Evolutionary conservation across 2,113 vertebrate genomes (phyloP), one percentile per base, ranked within the genome.

Genomic region (Ploceus nigricollis): DNA sequence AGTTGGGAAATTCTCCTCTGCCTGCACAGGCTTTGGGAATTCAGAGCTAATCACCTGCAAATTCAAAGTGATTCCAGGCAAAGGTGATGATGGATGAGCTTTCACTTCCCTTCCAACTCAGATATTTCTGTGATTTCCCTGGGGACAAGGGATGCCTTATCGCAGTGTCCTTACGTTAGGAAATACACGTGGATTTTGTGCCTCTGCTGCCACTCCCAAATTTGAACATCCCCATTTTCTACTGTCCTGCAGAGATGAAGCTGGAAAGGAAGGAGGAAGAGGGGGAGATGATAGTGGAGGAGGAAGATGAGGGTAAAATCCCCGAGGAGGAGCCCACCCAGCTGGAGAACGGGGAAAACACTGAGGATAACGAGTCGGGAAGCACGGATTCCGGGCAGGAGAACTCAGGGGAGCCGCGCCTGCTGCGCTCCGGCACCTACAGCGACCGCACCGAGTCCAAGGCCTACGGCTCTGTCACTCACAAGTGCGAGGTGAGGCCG

Each of bases 401-500:
- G 40, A 97, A 95, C 12, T 17, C 63, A 0, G 42, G 89, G 0
- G 98, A 98, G 25, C 97, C 95, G 11, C 97, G 97, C 22, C 96
- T 97, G 82, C 89, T 97, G 66, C 98, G 97, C 39, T 97, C 97
- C 0, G 95, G 97, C 3, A 97, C 98, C 6, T 98, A 98, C 73
- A 98, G 98, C 11, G 98, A 98, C 96, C 97, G 99, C 42, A 99
- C 98, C 0, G 99, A 99, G 96, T 99, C 99, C 1, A 99, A 99
- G 91, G 98, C 98, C 18, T 99, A 99, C 1, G 98, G 99, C 95
- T 99, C 99, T 0, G 97, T 99, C 96, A 99, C 98, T 0, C 99
- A 99, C 98, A 99, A 99, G 97, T 99, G 99, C 5, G 98, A 99
- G 99, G 99, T 99, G 96, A 98, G 98, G 68, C 54, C 4, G 3